phyloP scores from a whole-genome alignment of 53 echinoderm and acorn worm genomes.

The Apostichopus leukothele region DNA sequence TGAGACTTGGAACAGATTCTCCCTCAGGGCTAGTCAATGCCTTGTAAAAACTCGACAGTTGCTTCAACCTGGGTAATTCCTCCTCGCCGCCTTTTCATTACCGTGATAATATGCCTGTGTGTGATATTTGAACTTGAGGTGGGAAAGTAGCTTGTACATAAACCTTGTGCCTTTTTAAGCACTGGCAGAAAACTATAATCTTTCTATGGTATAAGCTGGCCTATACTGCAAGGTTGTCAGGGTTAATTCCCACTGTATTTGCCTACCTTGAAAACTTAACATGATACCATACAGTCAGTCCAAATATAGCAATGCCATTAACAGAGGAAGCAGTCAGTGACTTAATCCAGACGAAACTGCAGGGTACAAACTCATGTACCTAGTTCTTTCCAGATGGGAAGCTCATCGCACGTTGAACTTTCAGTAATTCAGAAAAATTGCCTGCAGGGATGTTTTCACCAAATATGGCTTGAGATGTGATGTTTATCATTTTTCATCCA shows the following conservation, averaged over 20 bases:
- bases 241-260: too few relatives aligned
- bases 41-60: conserved; percentile 25
- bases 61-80: conserved; percentile 10
- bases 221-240: not conserved
- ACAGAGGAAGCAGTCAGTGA: too few relatives aligned
- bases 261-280: too few relatives aligned
- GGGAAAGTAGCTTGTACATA: not conserved
- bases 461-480: conserved; percentile 22
- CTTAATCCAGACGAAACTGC: too few relatives aligned
- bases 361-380: too few relatives aligned
- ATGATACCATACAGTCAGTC: too few relatives aligned
- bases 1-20: conserved; percentile 7
- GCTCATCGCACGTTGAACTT: too few relatives aligned
- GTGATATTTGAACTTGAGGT: conserved; percentile 32
- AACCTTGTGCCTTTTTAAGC: not conserved
- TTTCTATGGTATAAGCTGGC: not conserved
- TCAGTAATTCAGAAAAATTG: not conserved
- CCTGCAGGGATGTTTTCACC: conserved; percentile 14
- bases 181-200: not conserved
- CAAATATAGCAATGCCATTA: too few relatives aligned
- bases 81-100: not conserved
- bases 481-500: conserved; percentile 22
- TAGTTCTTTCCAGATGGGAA: too few relatives aligned
- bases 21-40: conserved; percentile 37
- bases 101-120: conserved; percentile 12